These are phyloP conservation scores for Ploceus nigricollis DNA, from an alignment of 2,113 vertebrate genomes.

Conservation along the genomic window DNA sequence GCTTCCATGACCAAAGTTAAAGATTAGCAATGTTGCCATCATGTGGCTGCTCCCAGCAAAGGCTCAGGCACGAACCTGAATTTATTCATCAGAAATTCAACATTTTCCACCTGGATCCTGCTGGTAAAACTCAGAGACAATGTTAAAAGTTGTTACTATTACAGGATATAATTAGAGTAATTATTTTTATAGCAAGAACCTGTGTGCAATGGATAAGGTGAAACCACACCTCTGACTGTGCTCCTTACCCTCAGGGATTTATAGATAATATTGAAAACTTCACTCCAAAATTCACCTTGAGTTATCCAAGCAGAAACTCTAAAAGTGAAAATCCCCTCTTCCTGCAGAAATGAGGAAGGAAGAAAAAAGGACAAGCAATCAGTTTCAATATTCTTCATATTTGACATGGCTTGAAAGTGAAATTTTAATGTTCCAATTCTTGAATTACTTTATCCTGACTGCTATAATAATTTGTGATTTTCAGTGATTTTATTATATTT, in stretches of 20 bases:
- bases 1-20: neutral
- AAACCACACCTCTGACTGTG: neutral
- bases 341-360: neutral
- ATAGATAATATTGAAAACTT: neutral
- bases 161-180: neutral
- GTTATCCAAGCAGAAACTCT: neutral
- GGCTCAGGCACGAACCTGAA: neutral
- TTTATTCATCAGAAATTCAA: neutral
- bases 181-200: neutral
- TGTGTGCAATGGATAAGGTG: neutral
- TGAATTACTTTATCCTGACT: neutral
- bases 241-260: neutral
- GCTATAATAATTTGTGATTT: neutral
- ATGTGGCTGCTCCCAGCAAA: constrained; percentile 29
- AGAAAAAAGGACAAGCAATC: neutral
- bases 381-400: neutral
- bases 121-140: neutral
- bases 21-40: constrained; percentile 61
- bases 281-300: neutral
- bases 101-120: neutral
- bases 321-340: neutral
- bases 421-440: neutral
- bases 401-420: neutral
- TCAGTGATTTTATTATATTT: neutral
- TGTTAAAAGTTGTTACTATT: neutral